Conservation (phyloP, 2,888 invertebrate genomes). For the Plutella xylostella region DNA sequence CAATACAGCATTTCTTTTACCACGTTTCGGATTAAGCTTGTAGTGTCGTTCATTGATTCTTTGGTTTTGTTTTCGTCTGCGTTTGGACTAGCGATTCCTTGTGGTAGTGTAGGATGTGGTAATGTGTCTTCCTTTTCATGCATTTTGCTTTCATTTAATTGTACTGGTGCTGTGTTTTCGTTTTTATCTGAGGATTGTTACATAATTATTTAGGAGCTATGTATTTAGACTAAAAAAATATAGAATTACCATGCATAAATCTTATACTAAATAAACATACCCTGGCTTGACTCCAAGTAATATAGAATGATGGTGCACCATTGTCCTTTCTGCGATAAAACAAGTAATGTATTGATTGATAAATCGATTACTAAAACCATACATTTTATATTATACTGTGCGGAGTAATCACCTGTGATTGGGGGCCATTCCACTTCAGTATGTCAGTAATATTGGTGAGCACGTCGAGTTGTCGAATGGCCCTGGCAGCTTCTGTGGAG, state of each 20-base stretch:
- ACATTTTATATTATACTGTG: neutral
- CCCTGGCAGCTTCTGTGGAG: constrained; percentile 21
- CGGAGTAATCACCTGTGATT: constrained; percentile 28
- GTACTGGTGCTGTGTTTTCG: no score
- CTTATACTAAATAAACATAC: no score
- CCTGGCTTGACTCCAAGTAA: constrained; percentile 22
- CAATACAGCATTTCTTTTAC: constrained; percentile 32
- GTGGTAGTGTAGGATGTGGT: no score
- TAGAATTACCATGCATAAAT: no score
- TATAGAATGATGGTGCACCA: constrained; percentile 45
- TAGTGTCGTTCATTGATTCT: constrained; percentile 25
- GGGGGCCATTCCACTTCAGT: constrained; percentile 28
- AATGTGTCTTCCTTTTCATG: no score
- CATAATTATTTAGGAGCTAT: no score
- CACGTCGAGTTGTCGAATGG: no score
- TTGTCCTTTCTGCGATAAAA: constrained; percentile 38
- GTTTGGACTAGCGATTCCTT: no score
- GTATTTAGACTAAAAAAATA: no score
- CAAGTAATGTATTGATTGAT: neutral
- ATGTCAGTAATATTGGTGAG: constrained; percentile 26
- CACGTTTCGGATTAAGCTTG: constrained; percentile 32
- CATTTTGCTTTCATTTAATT: no score
- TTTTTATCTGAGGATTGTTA: no score
- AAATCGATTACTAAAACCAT: neutral
- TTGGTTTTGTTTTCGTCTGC: neutral